These are phyloP conservation scores for Crambe crambe DNA, from an alignment of 37 sponge, comb jelly and placozoan genomes.

Conservation along the genomic window DNA sequence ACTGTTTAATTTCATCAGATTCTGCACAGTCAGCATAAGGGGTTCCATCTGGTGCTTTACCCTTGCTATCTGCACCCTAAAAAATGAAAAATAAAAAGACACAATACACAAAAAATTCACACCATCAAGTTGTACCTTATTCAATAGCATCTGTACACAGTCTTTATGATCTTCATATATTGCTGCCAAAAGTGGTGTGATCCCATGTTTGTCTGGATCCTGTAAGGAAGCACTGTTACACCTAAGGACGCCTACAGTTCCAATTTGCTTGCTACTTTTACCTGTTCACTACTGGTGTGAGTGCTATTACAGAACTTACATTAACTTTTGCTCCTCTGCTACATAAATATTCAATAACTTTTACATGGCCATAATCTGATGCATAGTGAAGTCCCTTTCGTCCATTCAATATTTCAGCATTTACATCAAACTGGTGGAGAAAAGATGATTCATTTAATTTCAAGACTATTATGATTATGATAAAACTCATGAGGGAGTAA, in stretches of 20 bases:
- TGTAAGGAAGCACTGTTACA: background rate
- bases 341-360: slow-evolving; percentile 69
- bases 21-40: slow-evolving; percentile 78
- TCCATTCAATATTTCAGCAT: slow-evolving; percentile 67
- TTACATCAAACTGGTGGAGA: slow-evolving; percentile 68
- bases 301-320: slow-evolving; percentile 56
- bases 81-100: too few relatives aligned
- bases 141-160: slow-evolving; percentile 66
- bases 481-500: too few relatives aligned
- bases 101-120: too few relatives aligned
- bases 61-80: slow-evolving; percentile 79
- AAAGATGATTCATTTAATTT: too few relatives aligned
- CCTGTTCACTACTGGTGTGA: too few relatives aligned
- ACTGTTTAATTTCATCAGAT: slow-evolving; percentile 63
- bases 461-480: too few relatives aligned
- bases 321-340: slow-evolving; percentile 71
- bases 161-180: slow-evolving; percentile 83
- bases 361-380: slow-evolving; percentile 86
- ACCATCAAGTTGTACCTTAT: slow-evolving; percentile 16
- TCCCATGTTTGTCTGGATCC: slow-evolving; percentile 87
- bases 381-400: slow-evolving; percentile 85
- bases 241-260: too few relatives aligned
- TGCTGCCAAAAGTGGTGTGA: slow-evolving; percentile 89
- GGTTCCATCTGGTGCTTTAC: slow-evolving; percentile 85
- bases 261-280: too few relatives aligned